Evolutionary conservation across 1,140 invertebrate species (phyloP).

Genomic region (Caenorhabditis tropicalis): DNA sequence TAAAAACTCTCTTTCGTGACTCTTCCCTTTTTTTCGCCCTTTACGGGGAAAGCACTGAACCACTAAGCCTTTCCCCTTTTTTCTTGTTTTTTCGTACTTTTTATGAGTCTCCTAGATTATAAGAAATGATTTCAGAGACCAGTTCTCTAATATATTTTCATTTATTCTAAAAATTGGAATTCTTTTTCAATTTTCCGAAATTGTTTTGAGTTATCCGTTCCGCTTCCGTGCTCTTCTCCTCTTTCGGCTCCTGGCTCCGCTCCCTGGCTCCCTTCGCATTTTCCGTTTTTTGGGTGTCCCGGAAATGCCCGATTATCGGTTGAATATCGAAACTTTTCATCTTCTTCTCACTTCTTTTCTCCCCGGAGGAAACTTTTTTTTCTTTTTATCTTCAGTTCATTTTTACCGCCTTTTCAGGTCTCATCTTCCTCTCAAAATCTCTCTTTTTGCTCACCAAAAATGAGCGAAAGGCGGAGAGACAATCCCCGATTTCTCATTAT

Average conservation of each 20-base stretch:
- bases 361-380: background rate
- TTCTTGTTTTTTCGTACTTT: background rate
- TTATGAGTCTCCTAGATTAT: too few species aligned
- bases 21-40: background rate
- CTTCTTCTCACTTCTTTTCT: background rate
- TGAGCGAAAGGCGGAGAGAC: slow-evolving; percentile 36
- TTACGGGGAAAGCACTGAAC: background rate
- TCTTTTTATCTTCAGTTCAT: background rate
- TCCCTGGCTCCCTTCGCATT: background rate
- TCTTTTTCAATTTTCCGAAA: background rate
- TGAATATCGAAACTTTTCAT: slow-evolving; percentile 11
- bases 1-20: slow-evolving; percentile 17
- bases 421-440: background rate
- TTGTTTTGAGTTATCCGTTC: background rate
- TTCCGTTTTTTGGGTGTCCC: background rate
- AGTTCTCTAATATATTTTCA: too few species aligned
- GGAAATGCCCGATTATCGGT: slow-evolving; percentile 18
- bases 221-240: slow-evolving; percentile 19
- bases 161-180: too few species aligned
- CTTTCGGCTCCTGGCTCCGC: background rate
- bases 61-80: background rate
- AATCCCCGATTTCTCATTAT: background rate
- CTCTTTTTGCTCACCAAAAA: background rate
- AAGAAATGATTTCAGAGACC: too few species aligned
- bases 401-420: slow-evolving; percentile 1